A percentile compares a stretch with the other conserved stretches of the same genome.
These are phyloP conservation scores for Polypedilum vanderplanki DNA, from an alignment of 1,140 invertebrate species.

Conservation along the genomic window DNA sequence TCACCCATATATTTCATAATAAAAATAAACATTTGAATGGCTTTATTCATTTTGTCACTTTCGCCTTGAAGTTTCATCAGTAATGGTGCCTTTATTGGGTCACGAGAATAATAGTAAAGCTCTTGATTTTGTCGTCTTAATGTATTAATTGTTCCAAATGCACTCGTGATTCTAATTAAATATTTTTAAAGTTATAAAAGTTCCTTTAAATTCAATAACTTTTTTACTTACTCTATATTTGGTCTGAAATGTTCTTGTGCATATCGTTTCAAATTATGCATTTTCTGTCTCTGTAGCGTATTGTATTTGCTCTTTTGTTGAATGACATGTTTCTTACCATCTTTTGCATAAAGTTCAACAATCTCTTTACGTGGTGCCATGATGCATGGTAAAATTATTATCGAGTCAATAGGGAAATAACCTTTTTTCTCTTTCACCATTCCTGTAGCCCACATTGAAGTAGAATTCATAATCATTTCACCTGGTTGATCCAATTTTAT, in stretches of 20 bases:
- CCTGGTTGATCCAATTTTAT: constrained; percentile 66
- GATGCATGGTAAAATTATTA: constrained; percentile 81
- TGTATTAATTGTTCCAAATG: constrained; percentile 4
- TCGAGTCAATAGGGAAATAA: constrained; percentile 77
- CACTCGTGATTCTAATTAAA: constrained; percentile 32
- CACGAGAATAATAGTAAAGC: constrained; percentile 75
- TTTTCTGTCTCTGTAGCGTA: constrained; percentile 55
- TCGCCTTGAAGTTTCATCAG: constrained; percentile 72
- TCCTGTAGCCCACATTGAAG: constrained; percentile 65
- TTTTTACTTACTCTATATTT: constrained; percentile 35
- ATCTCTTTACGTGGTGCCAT: constrained; percentile 59
- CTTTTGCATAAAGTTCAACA: constrained; percentile 53
- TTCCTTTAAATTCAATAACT: not conserved
- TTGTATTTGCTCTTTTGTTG: constrained; percentile 46
- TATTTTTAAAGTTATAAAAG: constrained; percentile 32
- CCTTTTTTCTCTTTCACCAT: constrained; percentile 62
- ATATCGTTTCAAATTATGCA: constrained; percentile 76
- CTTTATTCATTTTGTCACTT: constrained; percentile 66
- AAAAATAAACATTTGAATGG: constrained; percentile 65
- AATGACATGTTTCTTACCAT: constrained; percentile 44
- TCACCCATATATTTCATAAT: constrained; percentile 96
- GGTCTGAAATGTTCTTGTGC: constrained; percentile 73
- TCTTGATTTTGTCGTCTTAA: constrained; percentile 48
- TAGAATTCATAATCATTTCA: constrained; percentile 58
- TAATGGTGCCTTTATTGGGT: constrained; percentile 79